phyloP scores from a whole-genome alignment of 2,888 invertebrate species.

The Epicampocera succincta region DNA sequence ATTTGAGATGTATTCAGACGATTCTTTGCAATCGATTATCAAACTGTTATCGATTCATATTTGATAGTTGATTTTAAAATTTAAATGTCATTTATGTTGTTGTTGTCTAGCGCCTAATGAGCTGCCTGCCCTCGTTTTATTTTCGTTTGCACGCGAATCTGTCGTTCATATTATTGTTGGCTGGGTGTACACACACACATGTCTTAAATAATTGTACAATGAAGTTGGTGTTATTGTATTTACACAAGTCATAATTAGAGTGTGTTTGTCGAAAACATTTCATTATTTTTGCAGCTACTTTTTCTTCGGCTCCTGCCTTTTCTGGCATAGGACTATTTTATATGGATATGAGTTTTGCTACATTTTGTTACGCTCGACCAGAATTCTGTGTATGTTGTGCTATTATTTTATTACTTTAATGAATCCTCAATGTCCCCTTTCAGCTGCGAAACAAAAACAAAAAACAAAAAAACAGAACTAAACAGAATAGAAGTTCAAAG shows the following conservation, averaged over 20 bases:
- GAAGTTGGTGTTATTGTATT: conserved; percentile 62
- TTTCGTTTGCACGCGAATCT: too few species aligned
- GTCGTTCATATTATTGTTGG: too few species aligned
- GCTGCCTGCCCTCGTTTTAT: too few species aligned
- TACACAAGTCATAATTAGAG: conserved; percentile 69
- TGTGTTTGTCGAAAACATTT: conserved; percentile 47
- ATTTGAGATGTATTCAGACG: too few species aligned
- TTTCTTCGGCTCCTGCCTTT: neutral
- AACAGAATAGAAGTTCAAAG: neutral
- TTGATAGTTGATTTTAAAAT: too few species aligned
- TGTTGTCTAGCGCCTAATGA: too few species aligned
- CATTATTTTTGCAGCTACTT: conserved; percentile 36
- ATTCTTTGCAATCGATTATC: too few species aligned
- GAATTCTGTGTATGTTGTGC: conserved; percentile 3
- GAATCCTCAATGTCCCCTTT: conserved; percentile 58
- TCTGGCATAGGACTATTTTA: conserved; percentile 52
- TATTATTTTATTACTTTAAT: conserved; percentile 66
- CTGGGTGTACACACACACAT: conserved; percentile 24
- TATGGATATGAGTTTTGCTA: conserved; percentile 1
- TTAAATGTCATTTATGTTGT: too few species aligned
- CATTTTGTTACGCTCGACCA: conserved; percentile 24
- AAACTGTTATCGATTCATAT: too few species aligned
- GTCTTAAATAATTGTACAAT: conserved; percentile 30
- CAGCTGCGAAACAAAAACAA: too few species aligned
- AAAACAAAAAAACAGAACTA: too few species aligned